Percentiles rank a stretch among this genome's conserved stretches.
These are phyloP conservation scores for Apamea sordens DNA, from an alignment of 2,888 invertebrate species.

Conservation along the genomic window DNA sequence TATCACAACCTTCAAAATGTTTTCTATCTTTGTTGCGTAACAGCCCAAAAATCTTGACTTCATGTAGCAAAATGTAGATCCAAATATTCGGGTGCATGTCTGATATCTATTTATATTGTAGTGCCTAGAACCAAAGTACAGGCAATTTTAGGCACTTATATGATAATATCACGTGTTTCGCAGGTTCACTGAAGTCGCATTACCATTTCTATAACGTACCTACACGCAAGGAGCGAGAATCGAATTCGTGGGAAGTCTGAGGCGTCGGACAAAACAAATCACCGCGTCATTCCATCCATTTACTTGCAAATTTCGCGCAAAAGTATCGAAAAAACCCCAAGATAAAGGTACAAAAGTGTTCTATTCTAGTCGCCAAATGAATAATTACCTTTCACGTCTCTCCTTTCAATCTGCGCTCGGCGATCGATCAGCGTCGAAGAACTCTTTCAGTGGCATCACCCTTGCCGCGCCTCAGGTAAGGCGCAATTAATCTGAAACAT, in stretches of 20 bases:
- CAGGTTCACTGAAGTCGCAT: conserved; percentile 61
- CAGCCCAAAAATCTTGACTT: conserved; percentile 20
- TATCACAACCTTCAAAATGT: conserved; percentile 44
- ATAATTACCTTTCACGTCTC: conserved; percentile 90
- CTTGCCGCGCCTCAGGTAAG: conserved; percentile 88
- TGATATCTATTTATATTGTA: conserved; percentile 62
- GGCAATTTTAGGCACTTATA: conserved; percentile 65
- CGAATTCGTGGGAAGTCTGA: conserved; percentile 85
- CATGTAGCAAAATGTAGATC: conserved; percentile 15
- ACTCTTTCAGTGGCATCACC: conserved; percentile 90
- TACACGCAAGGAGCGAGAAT: conserved; percentile 73
- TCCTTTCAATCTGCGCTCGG: conserved; percentile 89
- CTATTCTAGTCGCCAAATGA: conserved; percentile 90
- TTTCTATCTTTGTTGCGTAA: conserved; percentile 25
- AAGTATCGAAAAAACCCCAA: conserved; percentile 86
- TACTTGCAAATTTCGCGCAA: conserved; percentile 90
- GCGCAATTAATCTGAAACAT: conserved; percentile 90
- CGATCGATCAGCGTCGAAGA: conserved; percentile 89
- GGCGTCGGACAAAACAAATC: conserved; percentile 86
- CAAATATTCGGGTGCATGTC: conserved; percentile 61
- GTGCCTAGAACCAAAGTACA: conserved; percentile 56
- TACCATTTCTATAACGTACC: conserved; percentile 70
- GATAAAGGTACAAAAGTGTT: conserved; percentile 90
- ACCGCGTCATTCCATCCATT: conserved; percentile 88
- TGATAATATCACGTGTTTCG: conserved; percentile 65